Evolutionary conservation across 2,113 vertebrate species (phyloP).

Genomic region (Guaruba guarouba): DNA sequence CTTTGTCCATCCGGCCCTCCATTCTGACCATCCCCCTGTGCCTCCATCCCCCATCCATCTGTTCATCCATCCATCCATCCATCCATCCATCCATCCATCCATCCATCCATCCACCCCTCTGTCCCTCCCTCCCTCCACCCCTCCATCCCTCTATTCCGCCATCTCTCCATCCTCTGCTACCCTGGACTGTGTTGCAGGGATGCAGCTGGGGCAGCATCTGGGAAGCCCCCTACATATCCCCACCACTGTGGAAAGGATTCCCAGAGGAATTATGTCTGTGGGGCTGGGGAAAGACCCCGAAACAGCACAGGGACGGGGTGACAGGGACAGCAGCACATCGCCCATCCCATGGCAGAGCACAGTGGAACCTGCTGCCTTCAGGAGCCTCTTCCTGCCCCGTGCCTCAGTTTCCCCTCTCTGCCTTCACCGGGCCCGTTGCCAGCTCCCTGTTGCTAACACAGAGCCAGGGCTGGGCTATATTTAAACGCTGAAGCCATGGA

Average conservation of each 20-base stretch:
- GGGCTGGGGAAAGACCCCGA: neutral
- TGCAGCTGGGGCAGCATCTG: neutral
- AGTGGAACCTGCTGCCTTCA: neutral
- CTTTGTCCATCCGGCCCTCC: no score
- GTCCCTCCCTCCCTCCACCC: no score
- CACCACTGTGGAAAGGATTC: fast-evolving
- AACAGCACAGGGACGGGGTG: neutral
- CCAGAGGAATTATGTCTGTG: neutral
- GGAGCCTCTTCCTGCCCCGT: neutral
- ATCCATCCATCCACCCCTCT: no score
- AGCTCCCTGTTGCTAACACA: neutral
- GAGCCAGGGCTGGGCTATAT: neutral
- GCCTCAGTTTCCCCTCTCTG: neutral
- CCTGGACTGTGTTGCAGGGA: neutral
- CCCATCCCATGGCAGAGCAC: neutral
- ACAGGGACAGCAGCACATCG: neutral
- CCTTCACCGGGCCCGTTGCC: neutral
- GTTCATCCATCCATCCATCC: no score
- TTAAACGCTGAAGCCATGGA: neutral
- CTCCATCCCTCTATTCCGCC: neutral
- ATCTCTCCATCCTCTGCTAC: neutral
- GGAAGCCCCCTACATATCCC: neutral
- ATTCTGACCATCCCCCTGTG: no score
- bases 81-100: no score
- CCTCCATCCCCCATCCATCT: no score